These are phyloP conservation scores for Pseudomugil tenellus DNA, from an alignment of 2,797 vertebrate species.

Conservation along the genomic window DNA sequence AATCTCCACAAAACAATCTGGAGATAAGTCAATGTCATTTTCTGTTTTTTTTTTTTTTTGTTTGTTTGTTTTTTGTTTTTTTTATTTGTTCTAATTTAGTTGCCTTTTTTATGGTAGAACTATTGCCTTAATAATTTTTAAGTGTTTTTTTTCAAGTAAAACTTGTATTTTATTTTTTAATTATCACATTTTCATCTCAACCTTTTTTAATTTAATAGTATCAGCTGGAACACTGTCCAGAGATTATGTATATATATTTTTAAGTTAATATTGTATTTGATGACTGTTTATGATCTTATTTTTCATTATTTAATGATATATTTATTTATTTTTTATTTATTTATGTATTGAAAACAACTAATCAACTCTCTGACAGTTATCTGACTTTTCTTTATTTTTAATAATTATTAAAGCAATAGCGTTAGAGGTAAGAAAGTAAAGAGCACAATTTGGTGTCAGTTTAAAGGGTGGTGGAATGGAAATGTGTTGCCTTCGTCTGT, in stretches of 20 bases:
- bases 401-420: conserved; percentile 93
- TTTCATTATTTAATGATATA: background rate
- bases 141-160: conserved; percentile 85
- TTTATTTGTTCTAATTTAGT: too few relatives aligned
- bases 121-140: conserved; percentile 91
- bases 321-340: conserved; percentile 16
- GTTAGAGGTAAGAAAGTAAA: conserved; percentile 83
- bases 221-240: conserved; percentile 64
- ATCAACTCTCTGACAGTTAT: conserved; percentile 51
- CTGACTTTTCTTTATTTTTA: conserved; percentile 71
- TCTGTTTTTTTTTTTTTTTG: conserved; percentile 52
- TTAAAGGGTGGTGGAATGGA: conserved; percentile 78
- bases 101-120: conserved; percentile 76
- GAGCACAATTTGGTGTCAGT: conserved; percentile 90
- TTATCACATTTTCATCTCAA: conserved; percentile 53
- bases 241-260: conserved; percentile 79
- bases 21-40: conserved; percentile 72
- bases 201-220: conserved; percentile 66
- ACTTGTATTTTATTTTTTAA: conserved; percentile 82
- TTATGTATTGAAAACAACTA: conserved; percentile 55
- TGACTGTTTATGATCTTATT: conserved; percentile 65
- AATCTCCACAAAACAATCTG: conserved; percentile 67
- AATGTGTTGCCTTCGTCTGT: conserved; percentile 85
- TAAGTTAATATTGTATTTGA: conserved; percentile 65
- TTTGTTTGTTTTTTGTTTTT: conserved; percentile 58